Percentiles rank a stretch among this genome's conserved stretches.
phyloP scores from a whole-genome alignment of 1,140 invertebrate genomes.

The Euschistus heros region DNA sequence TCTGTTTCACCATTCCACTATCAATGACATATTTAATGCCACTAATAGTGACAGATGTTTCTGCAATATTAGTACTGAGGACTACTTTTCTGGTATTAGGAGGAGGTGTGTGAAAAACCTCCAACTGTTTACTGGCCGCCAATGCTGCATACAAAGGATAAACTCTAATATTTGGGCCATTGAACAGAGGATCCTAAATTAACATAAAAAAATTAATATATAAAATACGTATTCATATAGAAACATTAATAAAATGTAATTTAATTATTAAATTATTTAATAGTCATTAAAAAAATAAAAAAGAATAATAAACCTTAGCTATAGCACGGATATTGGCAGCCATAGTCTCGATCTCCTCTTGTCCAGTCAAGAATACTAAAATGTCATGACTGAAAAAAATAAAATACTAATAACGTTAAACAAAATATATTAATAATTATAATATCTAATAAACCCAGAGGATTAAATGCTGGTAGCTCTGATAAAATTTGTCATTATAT shows the following conservation, averaged over 20 bases:
- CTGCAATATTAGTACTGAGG: constrained; percentile 95
- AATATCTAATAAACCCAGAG: too few species aligned
- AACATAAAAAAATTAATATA: not conserved
- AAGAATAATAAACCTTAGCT: constrained; percentile 44
- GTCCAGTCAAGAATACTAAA: constrained; percentile 94
- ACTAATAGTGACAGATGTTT: constrained; percentile 91
- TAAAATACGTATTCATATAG: not conserved
- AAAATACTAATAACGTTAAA: not conserved
- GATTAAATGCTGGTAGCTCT: too few species aligned
- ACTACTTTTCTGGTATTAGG: constrained; percentile 74
- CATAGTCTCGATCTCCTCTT: constrained; percentile 94
- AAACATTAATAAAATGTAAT: not conserved
- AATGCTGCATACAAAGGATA: constrained; percentile 71
- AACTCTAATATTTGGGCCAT: constrained; percentile 28
- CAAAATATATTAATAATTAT: not conserved
- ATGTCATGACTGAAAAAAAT: constrained; percentile 58
- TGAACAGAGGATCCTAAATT: constrained; percentile 31
- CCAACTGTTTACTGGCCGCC: constrained; percentile 61
- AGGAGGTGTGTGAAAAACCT: constrained; percentile 59
- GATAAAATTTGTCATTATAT: too few species aligned
- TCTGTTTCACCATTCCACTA: constrained; percentile 84
- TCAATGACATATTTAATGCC: constrained; percentile 93
- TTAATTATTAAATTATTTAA: not conserved
- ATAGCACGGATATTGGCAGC: constrained; percentile 63
- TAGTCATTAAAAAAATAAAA: not conserved